Conservation (phyloP, 2,113 vertebrate genomes). For the Myotis yumanensis region DNA sequence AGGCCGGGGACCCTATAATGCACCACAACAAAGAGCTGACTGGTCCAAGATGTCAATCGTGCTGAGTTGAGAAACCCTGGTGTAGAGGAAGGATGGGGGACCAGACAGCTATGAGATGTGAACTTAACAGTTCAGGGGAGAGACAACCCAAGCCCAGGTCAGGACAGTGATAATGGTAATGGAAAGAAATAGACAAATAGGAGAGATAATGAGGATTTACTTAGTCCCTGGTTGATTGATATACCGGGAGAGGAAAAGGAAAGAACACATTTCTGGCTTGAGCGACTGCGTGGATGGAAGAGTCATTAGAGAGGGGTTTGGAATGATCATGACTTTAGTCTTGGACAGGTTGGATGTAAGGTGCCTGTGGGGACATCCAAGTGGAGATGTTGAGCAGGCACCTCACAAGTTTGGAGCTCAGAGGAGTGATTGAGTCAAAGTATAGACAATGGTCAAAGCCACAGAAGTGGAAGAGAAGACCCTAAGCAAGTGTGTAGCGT, state of each 20-base stretch:
- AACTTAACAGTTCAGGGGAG: not conserved
- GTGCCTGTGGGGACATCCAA: conserved; percentile 28
- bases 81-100: not conserved
- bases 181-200: not conserved
- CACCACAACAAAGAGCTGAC: not conserved
- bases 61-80: not conserved
- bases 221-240: conserved; percentile 51
- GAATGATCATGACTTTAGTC: conserved; percentile 55
- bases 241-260: not conserved
- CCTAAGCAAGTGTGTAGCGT: not conserved
- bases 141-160: not conserved
- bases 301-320: conserved; percentile 62
- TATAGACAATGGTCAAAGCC: not conserved
- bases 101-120: not conserved
- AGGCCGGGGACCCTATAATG: not conserved
- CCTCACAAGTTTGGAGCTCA: conserved; percentile 20
- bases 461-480: conserved; percentile 21
- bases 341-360: conserved; percentile 58
- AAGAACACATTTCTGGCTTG: conserved; percentile 61
- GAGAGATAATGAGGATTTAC: not conserved
- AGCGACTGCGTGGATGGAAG: conserved; percentile 39
- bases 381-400: conserved; percentile 55
- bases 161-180: not conserved
- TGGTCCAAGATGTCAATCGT: not conserved
- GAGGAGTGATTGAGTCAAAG: not conserved